A percentile compares a stretch with the other conserved stretches of the same genome.
Evolutionary conservation across 2,888 invertebrate genomes (phyloP).

Genomic region (Leucophenga montana): DNA sequence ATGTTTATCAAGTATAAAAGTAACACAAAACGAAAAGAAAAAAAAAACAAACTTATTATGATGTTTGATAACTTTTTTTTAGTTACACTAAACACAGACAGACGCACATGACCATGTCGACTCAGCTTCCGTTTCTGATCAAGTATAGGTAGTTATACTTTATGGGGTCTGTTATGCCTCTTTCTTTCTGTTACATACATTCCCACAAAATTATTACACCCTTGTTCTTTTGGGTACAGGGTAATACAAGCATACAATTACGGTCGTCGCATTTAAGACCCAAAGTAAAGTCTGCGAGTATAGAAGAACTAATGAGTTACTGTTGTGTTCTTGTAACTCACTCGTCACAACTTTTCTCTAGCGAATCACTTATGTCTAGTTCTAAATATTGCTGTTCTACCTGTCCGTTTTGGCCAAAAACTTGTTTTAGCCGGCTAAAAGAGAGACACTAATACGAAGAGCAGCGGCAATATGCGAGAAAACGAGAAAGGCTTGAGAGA

Average conservation of each 20-base stretch:
- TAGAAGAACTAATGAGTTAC: not conserved
- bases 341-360: not conserved
- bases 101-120: no score
- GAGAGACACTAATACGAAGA: not conserved
- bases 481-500: not conserved
- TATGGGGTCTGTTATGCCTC: no score
- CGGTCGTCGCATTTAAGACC: not conserved
- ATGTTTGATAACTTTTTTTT: no score
- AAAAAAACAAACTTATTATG: no score
- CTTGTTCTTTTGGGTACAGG: not conserved
- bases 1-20: no score
- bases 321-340: not conserved
- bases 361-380: not conserved
- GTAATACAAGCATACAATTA: no score
- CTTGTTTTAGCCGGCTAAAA: slow-evolving; percentile 22
- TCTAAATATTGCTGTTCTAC: not conserved
- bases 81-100: no score
- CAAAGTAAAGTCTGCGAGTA: no score
- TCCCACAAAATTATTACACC: not conserved
- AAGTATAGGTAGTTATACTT: no score
- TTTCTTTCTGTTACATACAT: no score
- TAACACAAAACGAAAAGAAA: no score
- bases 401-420: slow-evolving; percentile 10
- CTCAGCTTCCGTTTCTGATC: no score
- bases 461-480: not conserved